Evolutionary conservation across 2,888 invertebrate species (phyloP).

Genomic region (Mesodorylaimus sp.): DNA sequence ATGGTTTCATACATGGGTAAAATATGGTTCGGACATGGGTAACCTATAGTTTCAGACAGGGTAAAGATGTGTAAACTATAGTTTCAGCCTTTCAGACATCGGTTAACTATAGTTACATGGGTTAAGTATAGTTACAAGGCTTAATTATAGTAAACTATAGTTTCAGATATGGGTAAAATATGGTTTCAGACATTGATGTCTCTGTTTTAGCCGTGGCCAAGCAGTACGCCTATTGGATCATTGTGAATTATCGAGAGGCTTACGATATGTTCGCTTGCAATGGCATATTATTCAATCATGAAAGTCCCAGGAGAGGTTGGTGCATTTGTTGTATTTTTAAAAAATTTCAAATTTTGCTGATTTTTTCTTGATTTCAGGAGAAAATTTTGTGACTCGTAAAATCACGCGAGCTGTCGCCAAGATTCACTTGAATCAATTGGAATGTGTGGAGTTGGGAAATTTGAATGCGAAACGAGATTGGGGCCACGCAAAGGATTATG

Average conservation of each 20-base stretch:
- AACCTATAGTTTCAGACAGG: no score
- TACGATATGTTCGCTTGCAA: constrained; percentile 88
- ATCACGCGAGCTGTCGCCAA: constrained; percentile 93
- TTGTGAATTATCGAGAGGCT: constrained; percentile 81
- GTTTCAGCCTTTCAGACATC: no score
- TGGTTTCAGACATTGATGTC: no score
- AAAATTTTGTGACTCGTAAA: constrained; percentile 95
- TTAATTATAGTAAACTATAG: no score
- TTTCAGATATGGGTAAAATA: no score
- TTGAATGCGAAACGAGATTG: constrained; percentile 88
- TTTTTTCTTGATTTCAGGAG: constrained; percentile 39
- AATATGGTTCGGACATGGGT: no score
- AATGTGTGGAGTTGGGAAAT: constrained; percentile 72
- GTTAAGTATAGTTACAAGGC: no score
- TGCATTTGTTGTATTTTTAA: not conserved
- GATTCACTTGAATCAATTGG: constrained; percentile 67
- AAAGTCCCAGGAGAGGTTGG: constrained; percentile 62
- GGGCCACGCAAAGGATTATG: constrained; percentile 45
- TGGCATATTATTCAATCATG: constrained; percentile 88
- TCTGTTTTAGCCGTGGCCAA: constrained; percentile 68
- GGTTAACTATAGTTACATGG: no score
- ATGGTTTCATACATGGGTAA: no score
- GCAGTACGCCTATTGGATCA: constrained; percentile 86
- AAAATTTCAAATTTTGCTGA: not conserved
- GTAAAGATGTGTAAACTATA: no score